Evolutionary conservation across 2,888 invertebrate genomes (phyloP).

Genomic region (Drosophila tanythrix): DNA sequence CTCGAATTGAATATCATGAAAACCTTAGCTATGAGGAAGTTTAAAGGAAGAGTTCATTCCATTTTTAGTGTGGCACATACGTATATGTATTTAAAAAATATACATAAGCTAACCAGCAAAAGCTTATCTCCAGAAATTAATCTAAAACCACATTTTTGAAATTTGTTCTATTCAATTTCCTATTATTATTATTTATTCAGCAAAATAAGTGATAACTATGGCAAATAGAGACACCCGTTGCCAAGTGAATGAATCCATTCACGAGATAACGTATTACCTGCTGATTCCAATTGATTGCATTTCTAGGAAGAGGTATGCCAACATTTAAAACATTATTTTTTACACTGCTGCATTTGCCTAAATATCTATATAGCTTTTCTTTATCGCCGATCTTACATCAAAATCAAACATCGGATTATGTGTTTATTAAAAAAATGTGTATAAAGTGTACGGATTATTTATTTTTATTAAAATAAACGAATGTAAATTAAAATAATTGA

Average conservation of each 20-base stretch:
- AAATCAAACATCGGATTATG: neutral
- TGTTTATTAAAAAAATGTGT: neutral
- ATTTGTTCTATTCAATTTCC: neutral
- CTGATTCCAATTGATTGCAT: neutral
- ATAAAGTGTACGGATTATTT: neutral
- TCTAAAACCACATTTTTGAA: neutral
- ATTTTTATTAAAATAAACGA: neutral
- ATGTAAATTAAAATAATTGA: neutral
- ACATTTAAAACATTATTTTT: neutral
- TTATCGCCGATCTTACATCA: neutral
- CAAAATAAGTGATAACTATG: too few relatives aligned
- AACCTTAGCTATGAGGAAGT: neutral
- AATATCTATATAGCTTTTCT: neutral
- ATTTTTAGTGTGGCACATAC: neutral
- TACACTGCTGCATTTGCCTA: neutral
- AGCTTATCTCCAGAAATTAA: neutral
- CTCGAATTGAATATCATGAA: neutral
- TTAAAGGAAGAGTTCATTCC: neutral
- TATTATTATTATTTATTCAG: neutral
- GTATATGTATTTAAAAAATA: neutral
- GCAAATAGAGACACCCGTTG: neutral
- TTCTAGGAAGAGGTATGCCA: neutral
- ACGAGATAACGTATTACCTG: neutral
- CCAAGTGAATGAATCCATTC: neutral
- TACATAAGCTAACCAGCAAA: neutral